Conservation (phyloP, 2,113 vertebrate species). For the Ptyas mucosa region DNA sequence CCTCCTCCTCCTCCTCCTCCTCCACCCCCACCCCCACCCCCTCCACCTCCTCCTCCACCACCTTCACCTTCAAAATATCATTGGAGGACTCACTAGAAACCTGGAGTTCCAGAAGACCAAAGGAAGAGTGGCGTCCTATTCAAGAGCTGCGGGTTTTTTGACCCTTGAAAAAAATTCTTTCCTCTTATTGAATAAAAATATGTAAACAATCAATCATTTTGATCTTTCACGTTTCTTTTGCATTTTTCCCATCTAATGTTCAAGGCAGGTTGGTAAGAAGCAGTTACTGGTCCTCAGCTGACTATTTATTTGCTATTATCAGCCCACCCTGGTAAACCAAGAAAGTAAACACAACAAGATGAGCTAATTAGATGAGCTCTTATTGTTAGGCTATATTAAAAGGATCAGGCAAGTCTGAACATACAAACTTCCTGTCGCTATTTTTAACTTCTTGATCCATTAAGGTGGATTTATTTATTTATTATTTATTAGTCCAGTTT, state of each 20-base stretch:
- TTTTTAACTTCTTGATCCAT: neutral
- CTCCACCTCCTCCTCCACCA: neutral
- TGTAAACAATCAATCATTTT: neutral
- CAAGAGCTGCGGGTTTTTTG: neutral
- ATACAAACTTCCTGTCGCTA: neutral
- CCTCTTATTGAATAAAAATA: neutral
- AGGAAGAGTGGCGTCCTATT: neutral
- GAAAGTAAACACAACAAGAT: neutral
- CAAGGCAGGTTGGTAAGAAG: neutral
- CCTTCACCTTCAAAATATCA: neutral
- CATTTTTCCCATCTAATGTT: neutral
- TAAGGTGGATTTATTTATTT: no score
- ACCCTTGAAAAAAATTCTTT: neutral
- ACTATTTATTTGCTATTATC: neutral
- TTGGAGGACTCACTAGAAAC: neutral
- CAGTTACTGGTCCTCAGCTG: neutral
- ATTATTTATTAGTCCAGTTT: no score
- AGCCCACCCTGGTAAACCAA: neutral
- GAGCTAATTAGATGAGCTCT: neutral
- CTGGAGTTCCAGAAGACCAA: neutral
- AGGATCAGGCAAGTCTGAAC: neutral
- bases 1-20: neutral
- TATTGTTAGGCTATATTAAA: neutral
- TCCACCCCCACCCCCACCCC: neutral
- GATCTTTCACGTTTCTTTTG: neutral